Evolutionary conservation across 2,797 vertebrate genomes (phyloP), one percentile per base, ranked within the genome.

Genomic region (Trematomus bernacchii): DNA sequence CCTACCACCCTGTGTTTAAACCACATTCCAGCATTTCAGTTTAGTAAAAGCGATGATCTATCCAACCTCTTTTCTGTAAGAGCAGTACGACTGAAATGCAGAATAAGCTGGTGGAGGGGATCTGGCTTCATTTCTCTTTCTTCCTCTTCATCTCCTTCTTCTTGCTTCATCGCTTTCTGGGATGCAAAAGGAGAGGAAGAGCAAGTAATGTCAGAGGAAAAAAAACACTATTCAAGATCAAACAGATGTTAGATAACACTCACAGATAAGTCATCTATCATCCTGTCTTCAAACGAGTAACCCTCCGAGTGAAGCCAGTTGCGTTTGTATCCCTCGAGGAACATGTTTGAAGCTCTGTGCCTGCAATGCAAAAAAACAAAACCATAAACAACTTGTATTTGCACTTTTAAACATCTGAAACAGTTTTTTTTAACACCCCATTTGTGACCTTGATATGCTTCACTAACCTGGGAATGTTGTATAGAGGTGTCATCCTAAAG

Each of bases 261-360:
- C 90, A 99, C 97, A 40, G 98, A 96, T 61, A 99, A 92, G 81
- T 99, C 98, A 16, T 98, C 92, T 40, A 99, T 99, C 97, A 99
- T 98, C 46, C 96, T 91, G 86, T 98, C 97, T 84, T 99, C 98
- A 89, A 99, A 99, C 37, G 96, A 96, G 73, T 96, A 97, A 30
- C 96, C 97, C 90, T 99, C 97, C 0, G 93, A 93, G n/a, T 95
- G 64, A 77, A 98, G 95, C 98, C 98, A 99, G 33, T 92, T 92
- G 0, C 95, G 93, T 71, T 97, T 98, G 87, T 97, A 99, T 10
- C 95, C 96, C 73, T 98, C 97, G 46, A 99, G 91, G 89, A 97
- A 98, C 97, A 99, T 98, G 87, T 99, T 99, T 84, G 97, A 97
- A 6, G 97, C 98, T 18, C 98, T 93, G 77, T 99, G 97, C 69